phyloP scores from a whole-genome alignment of 2,113 vertebrate species.

The Lipotes vexillifer region DNA sequence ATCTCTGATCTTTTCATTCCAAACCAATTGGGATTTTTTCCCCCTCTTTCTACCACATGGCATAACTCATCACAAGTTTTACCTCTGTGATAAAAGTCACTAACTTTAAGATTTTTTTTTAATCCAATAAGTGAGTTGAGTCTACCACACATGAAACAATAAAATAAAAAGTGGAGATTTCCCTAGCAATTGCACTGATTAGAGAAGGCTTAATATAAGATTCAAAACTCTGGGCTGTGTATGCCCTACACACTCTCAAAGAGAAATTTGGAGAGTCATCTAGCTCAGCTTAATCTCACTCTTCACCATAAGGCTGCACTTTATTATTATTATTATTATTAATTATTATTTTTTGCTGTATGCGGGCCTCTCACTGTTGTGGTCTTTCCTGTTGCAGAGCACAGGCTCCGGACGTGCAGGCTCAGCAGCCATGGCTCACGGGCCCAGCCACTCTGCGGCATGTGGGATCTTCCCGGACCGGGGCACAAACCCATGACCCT shows the following conservation, averaged over 20 bases:
- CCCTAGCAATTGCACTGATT: not conserved
- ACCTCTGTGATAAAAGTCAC: not conserved
- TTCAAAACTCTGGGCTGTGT: not conserved
- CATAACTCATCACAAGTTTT: not conserved
- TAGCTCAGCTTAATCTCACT: not conserved
- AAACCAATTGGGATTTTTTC: not conserved
- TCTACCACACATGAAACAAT: not conserved
- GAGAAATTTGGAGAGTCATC: not conserved
- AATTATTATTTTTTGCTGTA: too few relatives aligned
- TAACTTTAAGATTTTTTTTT: not conserved
- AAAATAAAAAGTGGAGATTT: not conserved
- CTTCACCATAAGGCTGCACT: fast-evolving
- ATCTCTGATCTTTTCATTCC: not conserved
- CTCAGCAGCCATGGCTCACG: too few relatives aligned
- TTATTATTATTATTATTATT: not conserved
- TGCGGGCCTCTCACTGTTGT: too few relatives aligned
- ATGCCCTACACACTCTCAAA: not conserved
- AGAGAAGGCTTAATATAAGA: not conserved
- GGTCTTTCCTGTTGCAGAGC: too few relatives aligned
- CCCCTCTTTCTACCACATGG: fast-evolving
- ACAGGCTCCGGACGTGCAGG: too few relatives aligned
- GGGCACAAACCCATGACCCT: too few relatives aligned
- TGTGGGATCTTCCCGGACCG: too few relatives aligned
- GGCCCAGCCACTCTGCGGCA: too few relatives aligned
- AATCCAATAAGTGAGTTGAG: not conserved